Evolutionary conservation across 2,113 vertebrate species (phyloP), one percentile per base, ranked within the genome.

Genomic region (Bombycilla garrulus): DNA sequence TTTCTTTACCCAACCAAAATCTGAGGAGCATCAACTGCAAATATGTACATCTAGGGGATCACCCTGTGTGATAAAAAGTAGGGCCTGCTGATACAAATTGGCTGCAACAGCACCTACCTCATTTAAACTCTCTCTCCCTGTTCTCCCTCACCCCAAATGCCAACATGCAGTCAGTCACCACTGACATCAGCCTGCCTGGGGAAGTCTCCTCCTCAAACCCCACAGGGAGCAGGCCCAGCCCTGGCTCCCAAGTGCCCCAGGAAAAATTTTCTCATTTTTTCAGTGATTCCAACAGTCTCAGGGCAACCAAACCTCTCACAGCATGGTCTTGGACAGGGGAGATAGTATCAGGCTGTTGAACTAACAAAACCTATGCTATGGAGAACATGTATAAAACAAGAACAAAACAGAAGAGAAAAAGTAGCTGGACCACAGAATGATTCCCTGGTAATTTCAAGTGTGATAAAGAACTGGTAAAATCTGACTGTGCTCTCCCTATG

Each of bases 401-500:
- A 74, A 31, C 29, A 78, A 69, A 88, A 56, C 12, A 90, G 17
- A 73, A 48, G 24, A 53, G 31, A 28, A 83, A 56, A 60, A 12
- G 7, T 25, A 57, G 16, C 40, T 40, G 15, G 28, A 45, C 7
- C 18, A 36, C 25, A 61, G 12, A 57, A 29, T 65, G n/a, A 65
- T 72, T 90, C 19, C 9, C 12, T 45, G 29, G 33, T 42, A 70
- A 73, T 76, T 82, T 82, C 25, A 88, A 36, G 20, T 15, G 33
- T 50, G 10, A 25, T 29, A 64, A 81, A 70, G 29, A 17, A 47
- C 31, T 23, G 12, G 13, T 45, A 44, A 83, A 74, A 50, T 66
- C 29, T 62, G 51, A 0, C 33, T 71, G 47, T 62, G 26, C 23
- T 78, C 8, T 58, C 19, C 4, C 0, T 40, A 7, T 0, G 1